Base-by-base conservation (phyloP, 2,113 vertebrate species). In the Vidua chalybeata region DNA sequence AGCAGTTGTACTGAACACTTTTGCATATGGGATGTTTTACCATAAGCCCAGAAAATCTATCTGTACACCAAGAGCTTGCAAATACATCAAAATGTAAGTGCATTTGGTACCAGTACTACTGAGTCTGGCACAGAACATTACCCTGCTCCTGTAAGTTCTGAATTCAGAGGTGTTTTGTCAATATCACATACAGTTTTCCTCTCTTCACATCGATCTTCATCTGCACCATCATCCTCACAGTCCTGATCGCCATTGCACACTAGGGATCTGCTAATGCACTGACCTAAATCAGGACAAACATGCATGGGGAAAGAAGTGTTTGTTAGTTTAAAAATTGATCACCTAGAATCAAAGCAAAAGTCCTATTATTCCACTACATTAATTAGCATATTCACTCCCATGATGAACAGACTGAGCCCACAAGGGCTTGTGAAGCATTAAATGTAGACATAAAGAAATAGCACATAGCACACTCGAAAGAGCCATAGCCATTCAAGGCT, bases 241-340 rank as follows among this genome's bases (percentile, higher is more conserved):
- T 99, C 99, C 73, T 98, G 98, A 93, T 99, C 99, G 7, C 98
- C 98, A 37, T 99, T 99, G 96, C 99, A 99, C 72, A 98, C 84
- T 93, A 99, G 92, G 13, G 97, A 98, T 88, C 61, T 97, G 91
- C 98, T 98, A 80, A 99, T 97, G 76, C 99, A 99, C 88, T 98
- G 98, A 52, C 99, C 99, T 99, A 90, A 76, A 73, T 56, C n/a
- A 86, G 90, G 84, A 93, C 30, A 64, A 66, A 69, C 37, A 74
- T 15, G 24, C 28, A 69, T 1, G 2, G 3, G 22, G 19, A 78
- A 92, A 63, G 20, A 41, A 84, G 15, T 10, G 7, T 61, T 79
- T 35, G 7, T 43, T 81, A 7, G 5, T 52, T 67, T 73, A 35
- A 89, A 89, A 94, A 85, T 10, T 71, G 48, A 74, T 79, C 11